These are phyloP conservation scores for Mimachlamys varia DNA, from an alignment of 2,888 invertebrate species.

Conservation along the genomic window DNA sequence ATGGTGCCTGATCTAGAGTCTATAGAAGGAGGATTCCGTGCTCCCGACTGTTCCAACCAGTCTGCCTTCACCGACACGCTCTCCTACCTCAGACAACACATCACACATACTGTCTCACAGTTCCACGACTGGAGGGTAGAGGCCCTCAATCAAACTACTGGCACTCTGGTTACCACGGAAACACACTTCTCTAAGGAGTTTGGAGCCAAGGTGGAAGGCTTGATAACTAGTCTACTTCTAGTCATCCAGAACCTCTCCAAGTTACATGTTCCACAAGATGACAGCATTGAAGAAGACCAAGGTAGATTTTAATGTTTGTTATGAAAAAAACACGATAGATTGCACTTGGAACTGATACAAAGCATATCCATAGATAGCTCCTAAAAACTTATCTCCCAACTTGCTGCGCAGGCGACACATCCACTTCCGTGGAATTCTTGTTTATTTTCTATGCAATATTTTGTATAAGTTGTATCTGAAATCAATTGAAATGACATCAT, in stretches of 20 bases:
- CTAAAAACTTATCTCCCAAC: too few relatives aligned
- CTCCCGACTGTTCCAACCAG: slow-evolving; percentile 53
- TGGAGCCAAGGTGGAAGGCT: slow-evolving; percentile 80
- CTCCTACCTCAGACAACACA: slow-evolving; percentile 55
- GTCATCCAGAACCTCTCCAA: slow-evolving; percentile 86
- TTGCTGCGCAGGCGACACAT: too few relatives aligned
- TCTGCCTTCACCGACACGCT: slow-evolving; percentile 64
- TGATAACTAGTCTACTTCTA: slow-evolving; percentile 84
- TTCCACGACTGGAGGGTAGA: slow-evolving; percentile 55
- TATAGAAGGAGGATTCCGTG: slow-evolving; percentile 54
- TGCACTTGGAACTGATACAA: too few relatives aligned
- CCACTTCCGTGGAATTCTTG: too few relatives aligned
- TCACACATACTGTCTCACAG: slow-evolving; percentile 43
- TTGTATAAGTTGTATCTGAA: too few relatives aligned
- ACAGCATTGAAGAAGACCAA: neutral
- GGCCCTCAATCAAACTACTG: neutral
- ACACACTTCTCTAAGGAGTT: slow-evolving; percentile 41
- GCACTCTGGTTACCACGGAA: neutral
- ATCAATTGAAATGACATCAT: too few relatives aligned
- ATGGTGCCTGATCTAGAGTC: neutral
- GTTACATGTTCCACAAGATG: slow-evolving; percentile 76
- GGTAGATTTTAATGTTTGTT: neutral
- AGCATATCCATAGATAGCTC: too few relatives aligned
- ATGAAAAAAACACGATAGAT: too few relatives aligned
- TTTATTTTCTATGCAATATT: too few relatives aligned